Evolutionary conservation across 2,113 vertebrate genomes (phyloP), one percentile per base, ranked within the genome.

Genomic region (Xyrauchen texanus): DNA sequence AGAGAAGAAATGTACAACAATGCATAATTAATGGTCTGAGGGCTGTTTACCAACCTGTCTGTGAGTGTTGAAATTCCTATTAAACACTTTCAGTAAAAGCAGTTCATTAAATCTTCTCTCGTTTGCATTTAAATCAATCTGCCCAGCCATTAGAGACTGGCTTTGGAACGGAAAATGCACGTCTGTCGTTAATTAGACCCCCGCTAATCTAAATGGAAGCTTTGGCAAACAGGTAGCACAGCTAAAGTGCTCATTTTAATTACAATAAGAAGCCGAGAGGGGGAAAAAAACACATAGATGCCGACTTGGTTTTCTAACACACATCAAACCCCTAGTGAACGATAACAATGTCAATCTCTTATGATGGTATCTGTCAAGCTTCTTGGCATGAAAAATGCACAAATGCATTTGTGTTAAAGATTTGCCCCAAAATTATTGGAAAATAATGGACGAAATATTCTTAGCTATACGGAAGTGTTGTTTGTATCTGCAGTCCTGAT

Each of bases 51-150:
- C 89, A 89, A 88, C 80, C 86, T 87, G 89, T 89, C 83, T 53
- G 77, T 9, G 86, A 81, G 84, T 87, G 87, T 79, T 89, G 77
- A 90, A 85, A 91, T 87, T 91, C 87, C 86, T 89, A 89, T 92
- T 91, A 91, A 89, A 91, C 81, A 85, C 84, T 85, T 85, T 86
- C 85, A 87, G 85, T 90, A 88, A 91, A 90, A 92, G 89, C 91
- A 92, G 90, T 92, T 92, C 86, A 92, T 93, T 93, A 93, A 92
- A 92, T 89, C 88, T 86, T 88, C 86, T 90, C 88, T 90, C 88
- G 88, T 91, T 93, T 93, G 89, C 90, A 92, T 93, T 92, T 91
- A 90, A 93, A 92, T 93, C 88, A 92, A 93, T 92, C 90, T 85
- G 84, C 82, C 45, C 79, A 86, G 89, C 87, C 90, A 91, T 92